A percentile compares a stretch with the other conserved stretches of the same genome.
Evolutionary conservation across 1,140 invertebrate genomes (phyloP).

Genomic region (Paralvinella palmiformis): DNA sequence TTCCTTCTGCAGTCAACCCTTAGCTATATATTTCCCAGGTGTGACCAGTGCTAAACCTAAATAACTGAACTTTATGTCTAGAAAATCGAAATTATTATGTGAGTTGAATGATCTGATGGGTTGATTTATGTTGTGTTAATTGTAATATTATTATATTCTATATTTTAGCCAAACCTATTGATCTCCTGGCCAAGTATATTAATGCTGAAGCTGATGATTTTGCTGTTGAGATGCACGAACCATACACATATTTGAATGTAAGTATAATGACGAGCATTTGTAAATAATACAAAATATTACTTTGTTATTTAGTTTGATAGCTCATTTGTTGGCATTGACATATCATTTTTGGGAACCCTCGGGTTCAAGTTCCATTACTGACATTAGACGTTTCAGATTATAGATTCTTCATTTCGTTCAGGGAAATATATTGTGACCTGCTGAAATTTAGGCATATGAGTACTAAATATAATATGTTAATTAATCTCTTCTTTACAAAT

Average conservation of each 20-base stretch:
- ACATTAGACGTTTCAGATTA: too few species aligned
- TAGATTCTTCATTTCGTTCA: too few species aligned
- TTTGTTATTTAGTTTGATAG: too few species aligned
- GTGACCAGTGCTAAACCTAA: too few species aligned
- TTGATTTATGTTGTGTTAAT: constrained; percentile 1
- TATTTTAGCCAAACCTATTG: constrained; percentile 87
- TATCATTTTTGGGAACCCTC: too few species aligned
- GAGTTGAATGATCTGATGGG: background rate
- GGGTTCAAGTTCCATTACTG: too few species aligned
- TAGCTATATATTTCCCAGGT: background rate
- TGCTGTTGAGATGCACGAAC: constrained; percentile 94
- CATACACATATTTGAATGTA: constrained; percentile 85
- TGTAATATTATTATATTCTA: background rate
- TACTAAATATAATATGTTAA: too few species aligned
- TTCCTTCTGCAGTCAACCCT: too few species aligned
- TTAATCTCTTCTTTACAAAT: too few species aligned
- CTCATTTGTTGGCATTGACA: too few species aligned
- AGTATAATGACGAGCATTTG: constrained; percentile 19
- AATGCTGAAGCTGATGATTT: constrained; percentile 71
- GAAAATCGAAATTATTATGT: constrained; percentile 4
- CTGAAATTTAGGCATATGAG: too few species aligned
- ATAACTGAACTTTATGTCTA: background rate
- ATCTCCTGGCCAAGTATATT: constrained; percentile 93
- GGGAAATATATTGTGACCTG: too few species aligned
- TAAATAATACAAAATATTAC: background rate